Evolutionary conservation across 2,113 vertebrate species (phyloP), one percentile per base, ranked within the genome.

Genomic region (Cynocephalus volans): DNA sequence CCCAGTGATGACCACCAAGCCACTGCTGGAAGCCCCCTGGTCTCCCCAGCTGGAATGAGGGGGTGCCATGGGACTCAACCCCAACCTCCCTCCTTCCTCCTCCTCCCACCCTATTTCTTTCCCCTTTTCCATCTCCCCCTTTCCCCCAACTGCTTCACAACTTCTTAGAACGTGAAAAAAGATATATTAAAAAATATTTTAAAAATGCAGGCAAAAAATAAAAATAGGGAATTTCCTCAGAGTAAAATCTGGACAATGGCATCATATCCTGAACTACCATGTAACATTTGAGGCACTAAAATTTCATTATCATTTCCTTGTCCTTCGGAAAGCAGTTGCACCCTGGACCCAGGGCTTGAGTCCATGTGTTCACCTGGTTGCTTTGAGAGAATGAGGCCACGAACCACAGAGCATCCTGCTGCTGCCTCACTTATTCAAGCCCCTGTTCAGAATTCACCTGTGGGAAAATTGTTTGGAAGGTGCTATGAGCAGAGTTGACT

Each of bases 391-490:
- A 52, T 17, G 45, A 92, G 13, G 45, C 6, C 24, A 6, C 2
- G 10, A 28, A 23, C 3, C 64, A 48, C 24, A 82, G 90, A 83
- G 24, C 10, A 72, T 72, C 69, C 45, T 28, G 24, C 58, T 80
- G 52, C 26, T 18, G 45, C 72, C 21, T 93, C 21, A 31, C 33
- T 64, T 45, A 28, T 62, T 60, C 5, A 50, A 84, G 45, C 24
- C 28, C 50, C 45, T 62, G 58, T 77, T 92, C 36, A 80, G 88
- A 90, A 80, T 70, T 79, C 94, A 80, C 12, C 9, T 31, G 23
- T 54, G 94, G 80, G 60, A 79, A 76, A 84, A 75, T 73, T 67
- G 50, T 60, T 83, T 97, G 95, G 87, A 95, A 93, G 81, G n/a
- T 31, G 50, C 70, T 62, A 1, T 28, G 50, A 70, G 48, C 11